Base-by-base conservation (phyloP, 2,113 vertebrate species). In the Ammodytes dubius region DNA sequence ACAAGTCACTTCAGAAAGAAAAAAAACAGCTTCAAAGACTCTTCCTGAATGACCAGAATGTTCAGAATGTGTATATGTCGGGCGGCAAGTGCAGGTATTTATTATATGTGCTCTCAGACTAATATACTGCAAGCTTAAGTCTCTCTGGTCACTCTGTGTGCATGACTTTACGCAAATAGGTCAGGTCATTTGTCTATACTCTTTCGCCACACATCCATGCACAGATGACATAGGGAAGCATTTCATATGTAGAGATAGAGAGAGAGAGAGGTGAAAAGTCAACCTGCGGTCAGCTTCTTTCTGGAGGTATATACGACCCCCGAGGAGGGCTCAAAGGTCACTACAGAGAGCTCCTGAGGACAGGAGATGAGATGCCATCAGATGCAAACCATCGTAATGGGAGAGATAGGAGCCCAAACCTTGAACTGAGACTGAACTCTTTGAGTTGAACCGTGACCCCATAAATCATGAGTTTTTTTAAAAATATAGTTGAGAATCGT, bases 401-500 rank as follows among this genome's bases (percentile, higher is more conserved):
- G 67, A 74, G 77, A 77, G 61, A 83, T 66, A 73, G 63, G 39
- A 70, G 71, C 63, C 27, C 27, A 82, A 70, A 77, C 69, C 82
- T 85, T 91, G 87, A 91, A 80, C 85, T 79, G 71, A 77, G 58
- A 54, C 46, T 87, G 77, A 91, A 91, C 87, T 82, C 58, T 27
- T 27, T 56, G 59, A 40, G 19, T 43, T 66, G 43, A 80, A 66
- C 46, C 35, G 11, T 49, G 56, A 57, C 43, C 42, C 17, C 57
- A 37, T 85, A 57, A 68, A 82, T 70, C 70, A 75, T 3, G 1
- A 2, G 3, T 46, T 65, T 56, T 77, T 70, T 27, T 27, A 27
- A 27, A 59, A 67, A 81, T 65, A 12, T 42, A 37, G 58, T 9
- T 50, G 7, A 43, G 40, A 10, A 58, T 43, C 27, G n/a, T 67